Percentiles rank a stretch among this genome's conserved stretches.
Evolutionary conservation across 2,888 invertebrate genomes (phyloP).

Genomic region (Spialia ferax): DNA sequence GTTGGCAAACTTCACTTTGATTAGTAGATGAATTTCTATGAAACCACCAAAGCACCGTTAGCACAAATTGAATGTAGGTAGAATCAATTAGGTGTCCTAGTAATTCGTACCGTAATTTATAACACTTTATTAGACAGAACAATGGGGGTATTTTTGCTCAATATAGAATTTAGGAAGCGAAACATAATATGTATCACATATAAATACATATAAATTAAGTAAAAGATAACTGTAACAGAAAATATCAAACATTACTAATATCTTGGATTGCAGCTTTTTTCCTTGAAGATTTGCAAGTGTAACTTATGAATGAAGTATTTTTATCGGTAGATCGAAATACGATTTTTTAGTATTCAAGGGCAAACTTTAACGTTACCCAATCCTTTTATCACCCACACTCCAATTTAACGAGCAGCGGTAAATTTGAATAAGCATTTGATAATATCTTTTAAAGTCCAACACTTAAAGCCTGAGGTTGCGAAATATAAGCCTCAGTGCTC

Average conservation of each 20-base stretch:
- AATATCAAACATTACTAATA: too few relatives aligned
- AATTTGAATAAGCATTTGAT: slow-evolving; percentile 30
- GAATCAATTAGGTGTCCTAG: slow-evolving; percentile 10
- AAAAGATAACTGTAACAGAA: too few relatives aligned
- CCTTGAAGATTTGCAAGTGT: too few relatives aligned
- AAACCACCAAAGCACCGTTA: slow-evolving; percentile 16
- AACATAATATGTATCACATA: too few relatives aligned
- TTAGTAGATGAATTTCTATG: slow-evolving; percentile 23
- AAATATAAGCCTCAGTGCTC: slow-evolving; percentile 12
- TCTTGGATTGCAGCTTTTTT: too few relatives aligned
- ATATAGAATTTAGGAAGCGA: too few relatives aligned
- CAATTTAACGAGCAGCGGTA: background rate
- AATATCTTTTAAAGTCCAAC: slow-evolving; percentile 36
- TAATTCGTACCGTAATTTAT: too few relatives aligned
- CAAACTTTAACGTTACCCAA: background rate
- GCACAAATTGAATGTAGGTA: slow-evolving; percentile 16
- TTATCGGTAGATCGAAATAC: too few relatives aligned
- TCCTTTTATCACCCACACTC: slow-evolving; percentile 3
- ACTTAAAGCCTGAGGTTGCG: slow-evolving; percentile 25
- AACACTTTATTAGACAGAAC: too few relatives aligned
- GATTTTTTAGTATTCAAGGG: background rate
- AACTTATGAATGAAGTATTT: too few relatives aligned
- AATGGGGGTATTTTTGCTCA: too few relatives aligned
- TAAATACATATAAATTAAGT: too few relatives aligned
- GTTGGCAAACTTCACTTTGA: slow-evolving; percentile 20